Conservation (phyloP, 2,797 vertebrate species). For the Neostethus bicornis region DNA sequence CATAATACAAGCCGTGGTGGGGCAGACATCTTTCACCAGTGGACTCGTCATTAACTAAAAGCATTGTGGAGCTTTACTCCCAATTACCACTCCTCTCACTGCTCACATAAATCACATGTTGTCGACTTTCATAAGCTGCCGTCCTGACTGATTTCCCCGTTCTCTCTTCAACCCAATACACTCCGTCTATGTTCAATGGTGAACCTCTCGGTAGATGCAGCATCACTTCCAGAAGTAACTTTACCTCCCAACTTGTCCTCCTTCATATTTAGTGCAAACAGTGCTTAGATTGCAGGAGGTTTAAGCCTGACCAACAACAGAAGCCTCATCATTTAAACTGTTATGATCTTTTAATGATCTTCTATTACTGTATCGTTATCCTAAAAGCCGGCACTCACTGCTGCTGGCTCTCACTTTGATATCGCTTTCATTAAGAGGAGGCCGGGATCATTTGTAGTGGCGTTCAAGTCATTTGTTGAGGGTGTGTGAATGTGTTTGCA, state of each 20-base stretch:
- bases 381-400: conserved; percentile 63
- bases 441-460: conserved; percentile 68
- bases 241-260: conserved; percentile 54
- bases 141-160: conserved; percentile 43
- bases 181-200: not conserved
- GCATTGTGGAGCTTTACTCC: conserved; percentile 72
- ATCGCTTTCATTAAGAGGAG: conserved; percentile 77
- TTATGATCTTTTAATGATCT: conserved; percentile 80
- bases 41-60: conserved; percentile 79
- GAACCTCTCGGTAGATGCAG: conserved; percentile 14
- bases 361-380: conserved; percentile 71
- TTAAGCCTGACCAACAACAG: conserved; percentile 64
- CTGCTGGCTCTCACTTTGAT: conserved; percentile 60
- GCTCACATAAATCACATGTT: conserved; percentile 69
- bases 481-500: conserved; percentile 57
- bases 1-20: conserved; percentile 52
- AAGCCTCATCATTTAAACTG: conserved; percentile 72
- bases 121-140: conserved; percentile 60
- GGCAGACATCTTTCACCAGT: conserved; percentile 73
- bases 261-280: conserved; percentile 57
- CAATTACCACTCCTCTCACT: conserved; percentile 76
- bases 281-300: conserved; percentile 64
- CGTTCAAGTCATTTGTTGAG: conserved; percentile 71
- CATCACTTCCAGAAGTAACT: conserved; percentile 48
- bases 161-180: conserved; percentile 1